Conservation (phyloP, 2,888 invertebrate genomes). For the Leucozona laternaria region DNA sequence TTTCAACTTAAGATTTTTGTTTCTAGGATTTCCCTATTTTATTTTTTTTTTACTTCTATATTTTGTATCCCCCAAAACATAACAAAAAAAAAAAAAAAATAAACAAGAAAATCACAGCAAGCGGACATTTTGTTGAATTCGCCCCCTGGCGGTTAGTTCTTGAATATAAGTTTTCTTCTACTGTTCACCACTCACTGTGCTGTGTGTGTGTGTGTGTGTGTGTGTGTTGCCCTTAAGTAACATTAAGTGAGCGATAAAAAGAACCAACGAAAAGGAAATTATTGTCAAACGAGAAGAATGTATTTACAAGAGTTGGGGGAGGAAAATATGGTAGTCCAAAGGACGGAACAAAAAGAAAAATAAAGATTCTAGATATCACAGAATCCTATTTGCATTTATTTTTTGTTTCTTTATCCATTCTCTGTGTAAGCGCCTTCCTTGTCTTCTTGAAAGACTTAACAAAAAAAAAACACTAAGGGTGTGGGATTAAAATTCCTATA, state of each 20-base stretch:
- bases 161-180: background rate
- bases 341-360: conserved; percentile 3
- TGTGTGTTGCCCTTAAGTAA: conserved; percentile 44
- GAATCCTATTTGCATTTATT: conserved; percentile 46
- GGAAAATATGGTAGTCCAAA: conserved; percentile 13
- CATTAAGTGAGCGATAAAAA: conserved; percentile 53
- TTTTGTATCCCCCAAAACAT: background rate
- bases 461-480: conserved; percentile 4
- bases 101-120: conserved; percentile 43
- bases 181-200: conserved; percentile 1
- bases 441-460: conserved; percentile 2
- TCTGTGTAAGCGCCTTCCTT: background rate
- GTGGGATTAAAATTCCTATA: conserved; percentile 26
- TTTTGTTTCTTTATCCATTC: background rate
- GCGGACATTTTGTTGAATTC: conserved; percentile 34
- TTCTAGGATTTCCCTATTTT: background rate
- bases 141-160: conserved; percentile 33
- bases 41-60: background rate
- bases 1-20: background rate
- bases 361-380: conserved; percentile 30
- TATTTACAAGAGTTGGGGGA: background rate
- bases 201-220: conserved; percentile 20
- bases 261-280: conserved; percentile 37
- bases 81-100: background rate
- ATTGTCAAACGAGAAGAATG: conserved; percentile 47